A percentile compares a stretch with the other conserved stretches of the same genome.
Conservation (phyloP, 2,113 vertebrate genomes). For the Rhea pennata region DNA sequence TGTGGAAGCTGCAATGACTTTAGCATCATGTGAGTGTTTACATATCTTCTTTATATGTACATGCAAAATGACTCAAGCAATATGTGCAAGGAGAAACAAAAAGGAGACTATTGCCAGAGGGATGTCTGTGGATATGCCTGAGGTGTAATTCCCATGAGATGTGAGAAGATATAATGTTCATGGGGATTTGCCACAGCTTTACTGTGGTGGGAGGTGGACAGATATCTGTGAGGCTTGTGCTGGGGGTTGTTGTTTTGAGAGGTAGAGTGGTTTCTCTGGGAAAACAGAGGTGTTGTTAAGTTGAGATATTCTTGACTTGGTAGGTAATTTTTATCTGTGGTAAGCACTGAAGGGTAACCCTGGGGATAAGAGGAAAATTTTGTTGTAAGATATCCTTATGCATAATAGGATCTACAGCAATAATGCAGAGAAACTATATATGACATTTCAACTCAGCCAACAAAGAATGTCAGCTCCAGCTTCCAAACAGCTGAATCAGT, state of each 20-base stretch:
- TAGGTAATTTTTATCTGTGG: neutral
- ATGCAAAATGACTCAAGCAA: neutral
- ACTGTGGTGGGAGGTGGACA: neutral
- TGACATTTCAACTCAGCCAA: neutral
- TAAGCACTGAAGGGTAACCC: neutral
- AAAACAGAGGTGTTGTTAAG: neutral
- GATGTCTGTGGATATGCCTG: slow-evolving; percentile 4
- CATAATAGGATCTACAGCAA: neutral
- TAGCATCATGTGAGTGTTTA: slow-evolving; percentile 8
- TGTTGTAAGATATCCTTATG: neutral
- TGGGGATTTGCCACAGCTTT: neutral
- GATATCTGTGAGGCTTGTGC: neutral
- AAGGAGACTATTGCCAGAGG: neutral
- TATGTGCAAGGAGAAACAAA: neutral
- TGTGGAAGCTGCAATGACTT: slow-evolving; percentile 21
- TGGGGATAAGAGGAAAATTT: neutral
- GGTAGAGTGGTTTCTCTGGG: neutral
- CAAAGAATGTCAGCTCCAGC: neutral
- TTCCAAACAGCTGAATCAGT: neutral
- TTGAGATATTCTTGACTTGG: neutral
- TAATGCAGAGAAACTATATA: neutral
- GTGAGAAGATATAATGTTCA: neutral
- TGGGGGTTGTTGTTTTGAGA: neutral
- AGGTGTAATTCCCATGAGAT: neutral
- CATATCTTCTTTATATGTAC: neutral